A percentile compares a stretch with the other conserved stretches of the same genome.
These are phyloP conservation scores for Drosophila repletoides DNA, from an alignment of 1,140 invertebrate genomes.

Conservation along the genomic window DNA sequence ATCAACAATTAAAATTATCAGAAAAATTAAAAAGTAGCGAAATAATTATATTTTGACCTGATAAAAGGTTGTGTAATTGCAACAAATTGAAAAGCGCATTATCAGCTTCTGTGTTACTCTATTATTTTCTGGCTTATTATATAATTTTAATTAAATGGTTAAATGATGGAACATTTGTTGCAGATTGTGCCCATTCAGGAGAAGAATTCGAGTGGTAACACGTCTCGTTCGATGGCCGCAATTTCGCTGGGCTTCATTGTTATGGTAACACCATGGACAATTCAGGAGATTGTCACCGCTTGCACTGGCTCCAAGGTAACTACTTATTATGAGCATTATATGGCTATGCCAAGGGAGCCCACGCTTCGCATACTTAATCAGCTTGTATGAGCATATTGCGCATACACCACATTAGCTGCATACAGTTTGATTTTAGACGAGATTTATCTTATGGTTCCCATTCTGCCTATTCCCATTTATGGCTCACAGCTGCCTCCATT, in stretches of 20 bases:
- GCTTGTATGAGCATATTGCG: slow-evolving; percentile 15
- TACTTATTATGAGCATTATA: not conserved
- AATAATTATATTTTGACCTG: no score
- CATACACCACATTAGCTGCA: slow-evolving; percentile 33
- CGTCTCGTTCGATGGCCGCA: slow-evolving; percentile 92
- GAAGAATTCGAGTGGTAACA: slow-evolving; percentile 88
- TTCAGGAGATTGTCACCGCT: slow-evolving; percentile 93
- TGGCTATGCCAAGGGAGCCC: not conserved
- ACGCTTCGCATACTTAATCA: slow-evolving; percentile 64
- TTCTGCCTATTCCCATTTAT: not conserved
- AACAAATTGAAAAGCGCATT: no score
- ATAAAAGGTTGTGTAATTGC: no score
- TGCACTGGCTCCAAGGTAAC: slow-evolving; percentile 90
- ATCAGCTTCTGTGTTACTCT: no score
- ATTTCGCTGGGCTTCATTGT: slow-evolving; percentile 94
- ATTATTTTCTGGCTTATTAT: not conserved
- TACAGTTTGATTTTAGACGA: slow-evolving; percentile 33
- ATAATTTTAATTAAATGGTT: slow-evolving; percentile 36
- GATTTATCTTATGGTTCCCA: not conserved
- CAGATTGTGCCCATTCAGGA: slow-evolving; percentile 87
- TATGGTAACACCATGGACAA: slow-evolving; percentile 93
- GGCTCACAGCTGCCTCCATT: slow-evolving; percentile 87
- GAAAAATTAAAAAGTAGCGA: no score
- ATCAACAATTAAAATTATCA: no score
- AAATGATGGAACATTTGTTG: slow-evolving; percentile 45